Evolutionary conservation across 2,113 vertebrate species (phyloP).

Genomic region (Catharus bicknelli): DNA sequence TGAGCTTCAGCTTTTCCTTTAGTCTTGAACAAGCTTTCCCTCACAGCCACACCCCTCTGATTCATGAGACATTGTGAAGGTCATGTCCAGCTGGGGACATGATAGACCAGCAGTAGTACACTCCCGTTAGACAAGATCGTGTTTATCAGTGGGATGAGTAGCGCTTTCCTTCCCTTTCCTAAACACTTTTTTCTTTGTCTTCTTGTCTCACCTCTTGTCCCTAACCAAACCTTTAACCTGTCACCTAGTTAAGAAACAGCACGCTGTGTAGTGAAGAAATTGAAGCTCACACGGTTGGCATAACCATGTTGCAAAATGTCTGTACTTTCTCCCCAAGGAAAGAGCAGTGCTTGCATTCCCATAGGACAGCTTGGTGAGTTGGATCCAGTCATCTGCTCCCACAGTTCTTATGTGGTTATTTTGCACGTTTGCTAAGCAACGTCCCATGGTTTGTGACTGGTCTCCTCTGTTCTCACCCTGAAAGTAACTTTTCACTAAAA

Average conservation of each 20-base stretch:
- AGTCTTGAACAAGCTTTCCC: neutral
- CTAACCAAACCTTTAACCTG: neutral
- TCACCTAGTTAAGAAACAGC: neutral
- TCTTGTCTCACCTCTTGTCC: neutral
- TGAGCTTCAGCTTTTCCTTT: neutral
- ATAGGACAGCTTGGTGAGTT: neutral
- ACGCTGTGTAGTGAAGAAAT: neutral
- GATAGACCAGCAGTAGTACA: neutral
- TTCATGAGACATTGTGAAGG: neutral
- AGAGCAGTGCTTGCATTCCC: neutral
- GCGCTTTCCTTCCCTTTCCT: neutral
- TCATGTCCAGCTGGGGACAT: neutral
- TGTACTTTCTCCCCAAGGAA: neutral
- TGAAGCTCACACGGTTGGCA: rapidly evolving
- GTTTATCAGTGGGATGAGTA: neutral
- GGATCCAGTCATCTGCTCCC: rapidly evolving
- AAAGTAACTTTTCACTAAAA: neutral
- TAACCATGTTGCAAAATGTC: neutral
- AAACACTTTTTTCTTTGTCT: neutral
- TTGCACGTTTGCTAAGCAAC: neutral
- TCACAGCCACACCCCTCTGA: neutral
- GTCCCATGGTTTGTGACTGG: neutral
- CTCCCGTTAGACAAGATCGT: neutral
- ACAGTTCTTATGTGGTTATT: neutral
- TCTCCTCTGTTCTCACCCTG: neutral